Base-by-base conservation (phyloP, 2,113 vertebrate species). In the Amazona vittata region DNA sequence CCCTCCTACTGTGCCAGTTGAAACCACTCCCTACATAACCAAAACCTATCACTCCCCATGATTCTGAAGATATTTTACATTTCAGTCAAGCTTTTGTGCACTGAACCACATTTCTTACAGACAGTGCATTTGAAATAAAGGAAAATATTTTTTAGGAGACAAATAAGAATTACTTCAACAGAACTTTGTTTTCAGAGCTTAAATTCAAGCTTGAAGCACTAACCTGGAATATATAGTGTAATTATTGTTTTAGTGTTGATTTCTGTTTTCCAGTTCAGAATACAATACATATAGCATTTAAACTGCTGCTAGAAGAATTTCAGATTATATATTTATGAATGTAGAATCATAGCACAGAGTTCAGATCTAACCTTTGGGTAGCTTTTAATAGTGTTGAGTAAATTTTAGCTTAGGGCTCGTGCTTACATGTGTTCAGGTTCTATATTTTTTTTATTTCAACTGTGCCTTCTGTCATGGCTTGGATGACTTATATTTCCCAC, bases 401-500 rank as follows among this genome's bases (percentile, higher is more conserved):
- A 90, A 94, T 96, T 96, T 91, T 91, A 89, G 59, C 75, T 65
- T n/a, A 62, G 95, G 82, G 90, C 74, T 89, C 91, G 26, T 93
- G 92, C 43, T 97, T 90, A 50, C 68, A 74, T 88, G 55, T 94
- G 21, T 93, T 97, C 50, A 93, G 95, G 89, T 90, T 96, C 91
- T 79, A 81, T 96, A 52, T 78, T 95, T 95, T 95, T 95, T 97
- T 94, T 59, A 87, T 96, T 96, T 97, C 74, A 91, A 89, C 91
- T 90, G 50, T 60, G 55, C 71, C 83, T 91, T 88, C 59, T 57
- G 17, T 86, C 79, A 98, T 98, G 98, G 97, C 98, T 96, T 98
- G 97, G 98, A 98, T 98, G 96, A 96, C 96, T 95, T 98, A 85
- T 90, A 94, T 98, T 97, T 98, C 97, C 75, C 93, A 97, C 92